Percentiles rank a stretch among this genome's conserved stretches.
phyloP scores from a whole-genome alignment of 2,888 invertebrate species.

The Drosophila flavopinicola region DNA sequence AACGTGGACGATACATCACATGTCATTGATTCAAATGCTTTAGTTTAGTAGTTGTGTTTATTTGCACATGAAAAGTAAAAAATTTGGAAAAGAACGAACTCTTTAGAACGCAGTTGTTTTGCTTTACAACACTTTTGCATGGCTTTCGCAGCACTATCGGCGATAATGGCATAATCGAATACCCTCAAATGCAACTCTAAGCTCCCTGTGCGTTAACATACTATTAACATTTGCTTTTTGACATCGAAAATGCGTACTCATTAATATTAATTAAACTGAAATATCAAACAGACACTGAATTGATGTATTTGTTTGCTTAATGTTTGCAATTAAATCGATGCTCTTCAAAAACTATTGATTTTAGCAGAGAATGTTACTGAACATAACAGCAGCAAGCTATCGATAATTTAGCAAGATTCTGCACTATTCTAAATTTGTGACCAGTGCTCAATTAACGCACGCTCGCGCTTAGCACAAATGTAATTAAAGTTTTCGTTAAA shows the following conservation, averaged over 20 bases:
- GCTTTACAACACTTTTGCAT: conserved; percentile 57
- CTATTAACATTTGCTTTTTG: neutral
- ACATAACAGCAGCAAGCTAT: neutral
- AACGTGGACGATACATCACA: conserved; percentile 20
- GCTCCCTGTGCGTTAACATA: conserved; percentile 2
- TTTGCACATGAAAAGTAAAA: conserved; percentile 57
- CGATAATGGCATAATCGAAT: conserved; percentile 35
- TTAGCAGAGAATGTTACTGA: conserved; percentile 3
- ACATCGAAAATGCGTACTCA: neutral
- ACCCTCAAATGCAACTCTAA: conserved; percentile 15
- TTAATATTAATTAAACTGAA: neutral
- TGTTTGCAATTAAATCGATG: neutral
- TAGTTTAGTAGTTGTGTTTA: conserved; percentile 32
- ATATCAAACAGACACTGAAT: too few relatives aligned
- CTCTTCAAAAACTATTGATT: neutral
- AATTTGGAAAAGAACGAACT: conserved; percentile 62
- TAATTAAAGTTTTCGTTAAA: neutral
- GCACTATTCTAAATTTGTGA: neutral
- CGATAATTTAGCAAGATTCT: neutral
- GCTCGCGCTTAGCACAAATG: neutral
- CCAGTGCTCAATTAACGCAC: neutral
- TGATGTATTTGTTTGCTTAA: too few relatives aligned
- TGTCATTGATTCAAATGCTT: conserved; percentile 26
- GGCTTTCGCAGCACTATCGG: conserved; percentile 44
- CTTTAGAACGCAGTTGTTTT: conserved; percentile 56